phyloP scores from a whole-genome alignment of 2,797 vertebrate genomes.

The Poecilia velifera region DNA sequence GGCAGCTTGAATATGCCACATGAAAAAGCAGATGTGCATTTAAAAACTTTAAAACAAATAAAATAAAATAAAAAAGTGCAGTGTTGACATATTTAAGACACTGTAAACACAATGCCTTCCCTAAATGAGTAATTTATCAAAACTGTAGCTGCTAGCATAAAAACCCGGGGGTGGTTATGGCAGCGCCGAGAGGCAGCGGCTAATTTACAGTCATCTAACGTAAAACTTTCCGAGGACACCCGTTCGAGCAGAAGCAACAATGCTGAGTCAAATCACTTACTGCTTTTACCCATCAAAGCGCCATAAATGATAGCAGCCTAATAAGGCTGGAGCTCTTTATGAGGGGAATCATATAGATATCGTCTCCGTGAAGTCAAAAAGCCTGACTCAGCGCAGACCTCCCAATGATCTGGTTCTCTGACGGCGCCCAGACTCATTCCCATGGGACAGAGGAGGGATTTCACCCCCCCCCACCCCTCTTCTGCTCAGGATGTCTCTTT shows the following conservation, averaged over 20 bases:
- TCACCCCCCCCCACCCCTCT: slow-evolving; percentile 35
- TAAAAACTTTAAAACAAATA: not conserved
- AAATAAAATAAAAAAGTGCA: too few relatives aligned
- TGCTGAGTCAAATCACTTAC: slow-evolving; percentile 73
- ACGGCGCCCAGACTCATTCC: slow-evolving; percentile 46
- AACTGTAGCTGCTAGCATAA: not conserved
- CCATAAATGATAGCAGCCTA: slow-evolving; percentile 44
- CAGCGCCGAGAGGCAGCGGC: not conserved
- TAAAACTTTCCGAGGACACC: slow-evolving; percentile 44
- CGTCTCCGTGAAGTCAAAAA: slow-evolving; percentile 52
- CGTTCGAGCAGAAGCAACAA: slow-evolving; percentile 41
- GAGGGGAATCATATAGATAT: slow-evolving; percentile 39
- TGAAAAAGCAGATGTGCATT: slow-evolving; percentile 10
- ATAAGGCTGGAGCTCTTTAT: slow-evolving; percentile 35
- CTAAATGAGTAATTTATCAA: not conserved
- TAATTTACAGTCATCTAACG: slow-evolving; percentile 12
- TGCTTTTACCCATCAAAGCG: slow-evolving; percentile 54
- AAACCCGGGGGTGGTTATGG: not conserved
- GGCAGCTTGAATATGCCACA: slow-evolving; percentile 39
- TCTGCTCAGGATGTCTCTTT: slow-evolving; percentile 31
- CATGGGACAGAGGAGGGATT: slow-evolving; percentile 50
- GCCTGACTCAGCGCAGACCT: slow-evolving; percentile 63
- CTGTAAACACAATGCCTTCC: not conserved
- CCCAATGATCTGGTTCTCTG: slow-evolving; percentile 55
- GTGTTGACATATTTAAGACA: slow-evolving; percentile 5